These are phyloP conservation scores for Bombylius major DNA, from an alignment of 2,888 invertebrate species.

Conservation along the genomic window DNA sequence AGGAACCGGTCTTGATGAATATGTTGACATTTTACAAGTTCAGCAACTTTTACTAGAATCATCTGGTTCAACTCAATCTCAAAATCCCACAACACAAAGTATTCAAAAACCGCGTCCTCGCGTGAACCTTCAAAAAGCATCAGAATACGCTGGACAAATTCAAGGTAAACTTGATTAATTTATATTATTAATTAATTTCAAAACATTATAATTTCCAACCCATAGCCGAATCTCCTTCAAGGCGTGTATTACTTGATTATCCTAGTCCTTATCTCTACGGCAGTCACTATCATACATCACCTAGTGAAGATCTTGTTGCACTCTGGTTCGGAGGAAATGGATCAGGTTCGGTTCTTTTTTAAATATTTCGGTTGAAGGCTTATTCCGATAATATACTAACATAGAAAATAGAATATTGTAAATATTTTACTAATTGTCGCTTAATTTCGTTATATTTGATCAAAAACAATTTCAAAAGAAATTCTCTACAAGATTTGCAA, in stretches of 20 bases:
- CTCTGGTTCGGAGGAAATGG: conserved; percentile 54
- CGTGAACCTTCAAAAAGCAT: conserved; percentile 35
- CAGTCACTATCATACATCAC: conserved; percentile 41
- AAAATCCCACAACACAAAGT: conserved; percentile 25
- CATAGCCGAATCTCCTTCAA: conserved; percentile 37
- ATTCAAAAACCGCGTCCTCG: conserved; percentile 31
- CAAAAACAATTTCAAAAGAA: too few relatives aligned
- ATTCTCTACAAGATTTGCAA: too few relatives aligned
- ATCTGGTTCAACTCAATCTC: conserved; percentile 24
- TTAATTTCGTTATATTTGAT: too few relatives aligned
- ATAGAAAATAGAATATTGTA: too few relatives aligned
- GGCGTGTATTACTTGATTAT: conserved; percentile 36
- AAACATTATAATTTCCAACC: too few relatives aligned
- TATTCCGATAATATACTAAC: too few relatives aligned
- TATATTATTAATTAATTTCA: neutral
- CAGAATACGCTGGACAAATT: conserved; percentile 34
- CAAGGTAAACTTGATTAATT: conserved; percentile 26
- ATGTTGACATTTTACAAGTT: conserved; percentile 73
- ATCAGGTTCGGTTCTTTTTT: conserved; percentile 40
- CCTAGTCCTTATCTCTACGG: conserved; percentile 36
- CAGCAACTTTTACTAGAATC: conserved; percentile 56
- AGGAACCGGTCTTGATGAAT: conserved; percentile 46
- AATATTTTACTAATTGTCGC: neutral
- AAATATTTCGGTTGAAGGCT: neutral
- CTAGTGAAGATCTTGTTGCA: conserved; percentile 63